Evolutionary conservation across 2,797 vertebrate genomes (phyloP).

Genomic region (Pseudomugil gertrudae): DNA sequence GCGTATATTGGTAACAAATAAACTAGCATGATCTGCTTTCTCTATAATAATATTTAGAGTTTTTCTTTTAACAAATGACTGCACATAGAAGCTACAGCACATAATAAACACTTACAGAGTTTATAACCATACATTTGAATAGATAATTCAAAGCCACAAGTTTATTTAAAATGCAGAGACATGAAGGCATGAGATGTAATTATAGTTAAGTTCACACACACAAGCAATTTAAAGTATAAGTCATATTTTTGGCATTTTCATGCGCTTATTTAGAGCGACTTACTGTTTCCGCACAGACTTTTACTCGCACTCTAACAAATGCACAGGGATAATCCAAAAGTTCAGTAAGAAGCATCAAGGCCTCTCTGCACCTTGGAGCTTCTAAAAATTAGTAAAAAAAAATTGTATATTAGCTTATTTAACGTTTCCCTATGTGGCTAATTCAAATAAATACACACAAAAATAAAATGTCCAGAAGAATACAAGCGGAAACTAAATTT

Average conservation of each 20-base stretch:
- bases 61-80: neutral
- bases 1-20: neutral
- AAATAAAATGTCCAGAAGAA: neutral
- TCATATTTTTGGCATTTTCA: slow-evolving; percentile 14
- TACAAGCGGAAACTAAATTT: slow-evolving; percentile 4
- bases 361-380: slow-evolving; percentile 42
- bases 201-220: slow-evolving; percentile 28
- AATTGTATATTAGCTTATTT: neutral
- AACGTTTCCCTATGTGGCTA: neutral
- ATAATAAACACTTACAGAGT: slow-evolving; percentile 10
- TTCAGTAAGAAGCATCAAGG: slow-evolving; percentile 46
- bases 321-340: slow-evolving; percentile 45
- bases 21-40: neutral
- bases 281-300: slow-evolving; percentile 3
- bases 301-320: slow-evolving; percentile 3
- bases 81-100: neutral
- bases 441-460: neutral
- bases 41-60: neutral
- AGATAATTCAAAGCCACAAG: slow-evolving; percentile 23
- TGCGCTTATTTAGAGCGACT: slow-evolving; percentile 8
- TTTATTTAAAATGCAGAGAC: slow-evolving; percentile 35
- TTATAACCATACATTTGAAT: slow-evolving; percentile 19
- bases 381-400: too few species aligned
- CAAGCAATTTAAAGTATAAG: slow-evolving; percentile 12
- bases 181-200: slow-evolving; percentile 23